Evolutionary conservation across 1,140 invertebrate species (phyloP).

Genomic region (Drosophila trapezifrons): DNA sequence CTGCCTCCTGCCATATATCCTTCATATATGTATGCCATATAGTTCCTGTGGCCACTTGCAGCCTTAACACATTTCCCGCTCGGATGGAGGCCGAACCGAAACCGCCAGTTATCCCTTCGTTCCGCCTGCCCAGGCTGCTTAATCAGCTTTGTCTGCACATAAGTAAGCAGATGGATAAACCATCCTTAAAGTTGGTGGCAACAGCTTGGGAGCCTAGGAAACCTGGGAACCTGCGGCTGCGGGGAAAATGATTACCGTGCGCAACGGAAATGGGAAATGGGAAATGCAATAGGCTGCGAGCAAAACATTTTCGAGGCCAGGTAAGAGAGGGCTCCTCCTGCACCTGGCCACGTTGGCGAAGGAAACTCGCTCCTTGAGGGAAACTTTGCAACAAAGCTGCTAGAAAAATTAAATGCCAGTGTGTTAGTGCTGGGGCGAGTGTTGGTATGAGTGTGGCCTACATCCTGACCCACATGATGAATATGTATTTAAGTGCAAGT

Average conservation of each 20-base stretch:
- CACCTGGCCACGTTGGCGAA: slow-evolving; percentile 40
- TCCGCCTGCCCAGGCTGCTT: slow-evolving; percentile 39
- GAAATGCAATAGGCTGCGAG: slow-evolving; percentile 25
- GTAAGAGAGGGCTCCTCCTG: background rate
- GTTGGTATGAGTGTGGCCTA: slow-evolving; percentile 60
- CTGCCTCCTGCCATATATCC: slow-evolving; percentile 13
- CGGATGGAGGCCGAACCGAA: background rate
- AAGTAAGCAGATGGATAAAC: slow-evolving; percentile 50
- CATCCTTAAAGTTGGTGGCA: slow-evolving; percentile 22
- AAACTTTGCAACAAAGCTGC: slow-evolving; percentile 44
- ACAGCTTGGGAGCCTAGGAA: background rate
- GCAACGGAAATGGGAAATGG: slow-evolving; percentile 8
- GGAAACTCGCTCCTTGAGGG: slow-evolving; percentile 49
- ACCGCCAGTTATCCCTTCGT: slow-evolving; percentile 31
- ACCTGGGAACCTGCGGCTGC: background rate
- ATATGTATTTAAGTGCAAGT: slow-evolving; percentile 36
- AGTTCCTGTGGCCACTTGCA: slow-evolving; percentile 5
- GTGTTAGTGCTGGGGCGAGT: slow-evolving; percentile 1
- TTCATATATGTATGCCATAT: slow-evolving; percentile 1
- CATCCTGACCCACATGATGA: slow-evolving; percentile 64
- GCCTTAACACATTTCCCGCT: slow-evolving; percentile 1
- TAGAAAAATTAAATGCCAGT: slow-evolving; percentile 5
- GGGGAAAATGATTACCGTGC: background rate
- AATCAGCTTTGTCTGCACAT: slow-evolving; percentile 50
- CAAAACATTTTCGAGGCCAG: slow-evolving; percentile 55